Evolutionary conservation across 2,797 vertebrate genomes (phyloP).

Genomic region (Sciurus vulgaris): DNA sequence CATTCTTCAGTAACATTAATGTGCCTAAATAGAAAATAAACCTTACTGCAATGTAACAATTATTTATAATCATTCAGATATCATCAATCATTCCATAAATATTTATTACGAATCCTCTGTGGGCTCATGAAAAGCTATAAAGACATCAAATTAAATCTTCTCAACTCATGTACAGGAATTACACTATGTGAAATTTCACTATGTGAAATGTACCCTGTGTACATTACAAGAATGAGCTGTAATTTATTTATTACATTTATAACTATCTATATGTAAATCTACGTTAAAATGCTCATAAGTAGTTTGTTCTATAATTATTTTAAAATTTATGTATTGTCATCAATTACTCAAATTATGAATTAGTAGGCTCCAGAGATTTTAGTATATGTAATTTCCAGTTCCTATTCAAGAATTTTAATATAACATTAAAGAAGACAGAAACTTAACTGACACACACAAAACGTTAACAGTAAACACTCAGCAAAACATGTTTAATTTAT

Average conservation of each 20-base stretch:
- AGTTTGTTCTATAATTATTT: conserved; percentile 26
- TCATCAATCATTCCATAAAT: conserved; percentile 2
- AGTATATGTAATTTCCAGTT: conserved; percentile 55
- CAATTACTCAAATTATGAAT: conserved; percentile 53
- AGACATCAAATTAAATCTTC: conserved; percentile 34
- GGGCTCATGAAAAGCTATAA: background rate
- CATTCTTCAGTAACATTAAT: background rate
- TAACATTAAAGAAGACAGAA: conserved; percentile 30
- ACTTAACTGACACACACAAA: background rate
- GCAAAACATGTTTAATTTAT: background rate
- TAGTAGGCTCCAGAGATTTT: background rate
- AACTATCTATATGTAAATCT: background rate
- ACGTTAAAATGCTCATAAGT: conserved; percentile 22
- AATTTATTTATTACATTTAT: conserved; percentile 40
- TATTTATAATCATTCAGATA: conserved; percentile 49
- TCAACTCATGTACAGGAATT: conserved; percentile 32
- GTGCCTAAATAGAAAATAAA: conserved; percentile 24
- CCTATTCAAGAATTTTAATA: conserved; percentile 43
- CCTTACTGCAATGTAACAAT: background rate
- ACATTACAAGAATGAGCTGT: background rate
- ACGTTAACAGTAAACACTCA: background rate
- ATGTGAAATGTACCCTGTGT: background rate
- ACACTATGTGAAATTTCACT: background rate
- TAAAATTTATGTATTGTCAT: conserved; percentile 16
- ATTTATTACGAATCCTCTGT: conserved; percentile 35